Evolutionary conservation across 2,113 vertebrate genomes (phyloP).

Genomic region (Haplotaxodon microlepis): DNA sequence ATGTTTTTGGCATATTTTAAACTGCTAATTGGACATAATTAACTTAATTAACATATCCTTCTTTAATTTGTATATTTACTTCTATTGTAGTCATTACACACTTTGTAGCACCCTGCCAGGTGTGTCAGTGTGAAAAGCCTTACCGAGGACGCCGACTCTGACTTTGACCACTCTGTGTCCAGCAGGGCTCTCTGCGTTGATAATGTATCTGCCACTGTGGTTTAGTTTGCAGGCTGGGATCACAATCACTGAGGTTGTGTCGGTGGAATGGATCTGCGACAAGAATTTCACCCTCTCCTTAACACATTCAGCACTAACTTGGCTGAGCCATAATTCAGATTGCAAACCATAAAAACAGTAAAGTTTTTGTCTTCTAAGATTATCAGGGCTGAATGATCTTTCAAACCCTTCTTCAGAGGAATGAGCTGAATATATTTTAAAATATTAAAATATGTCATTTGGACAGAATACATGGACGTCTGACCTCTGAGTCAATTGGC

Average conservation of each 20-base stretch:
- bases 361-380: neutral
- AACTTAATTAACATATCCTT: neutral
- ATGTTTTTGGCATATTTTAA: neutral
- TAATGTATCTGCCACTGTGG: slow-evolving; percentile 87
- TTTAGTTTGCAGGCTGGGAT: slow-evolving; percentile 83
- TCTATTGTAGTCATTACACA: neutral
- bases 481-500: slow-evolving; percentile 88
- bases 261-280: slow-evolving; percentile 79
- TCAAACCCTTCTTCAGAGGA: neutral
- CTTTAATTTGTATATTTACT: neutral
- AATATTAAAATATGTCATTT: neutral
- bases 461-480: neutral
- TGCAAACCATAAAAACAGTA: neutral
- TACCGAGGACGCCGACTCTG: slow-evolving; percentile 86
- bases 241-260: slow-evolving; percentile 77
- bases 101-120: neutral
- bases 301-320: neutral
- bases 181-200: slow-evolving; percentile 90
- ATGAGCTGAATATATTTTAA: neutral
- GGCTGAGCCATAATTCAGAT: neutral
- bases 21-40: neutral
- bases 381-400: neutral
- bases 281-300: neutral
- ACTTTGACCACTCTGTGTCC: slow-evolving; percentile 88
- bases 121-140: neutral